phyloP scores from a whole-genome alignment of 2,113 vertebrate genomes.

The Bombycilla garrulus region DNA sequence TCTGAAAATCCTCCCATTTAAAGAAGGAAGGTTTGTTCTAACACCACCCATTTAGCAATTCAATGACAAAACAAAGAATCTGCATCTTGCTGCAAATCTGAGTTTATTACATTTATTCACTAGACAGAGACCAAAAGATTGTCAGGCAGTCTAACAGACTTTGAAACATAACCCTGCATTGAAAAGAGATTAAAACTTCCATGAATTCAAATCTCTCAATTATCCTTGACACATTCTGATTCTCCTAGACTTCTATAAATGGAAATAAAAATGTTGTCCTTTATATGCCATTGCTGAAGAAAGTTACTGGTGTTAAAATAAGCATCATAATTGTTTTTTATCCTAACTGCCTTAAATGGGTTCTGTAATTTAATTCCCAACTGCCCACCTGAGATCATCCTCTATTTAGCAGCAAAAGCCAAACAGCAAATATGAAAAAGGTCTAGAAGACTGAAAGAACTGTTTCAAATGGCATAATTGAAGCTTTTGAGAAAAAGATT shows the following conservation, averaged over 20 bases:
- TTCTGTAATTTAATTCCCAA: neutral
- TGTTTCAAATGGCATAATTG: neutral
- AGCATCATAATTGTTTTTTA: neutral
- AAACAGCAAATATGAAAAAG: neutral
- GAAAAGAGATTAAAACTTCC: neutral
- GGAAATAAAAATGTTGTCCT: neutral
- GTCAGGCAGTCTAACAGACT: neutral
- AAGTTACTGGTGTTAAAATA: neutral
- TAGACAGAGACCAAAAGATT: neutral
- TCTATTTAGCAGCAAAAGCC: neutral
- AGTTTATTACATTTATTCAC: neutral
- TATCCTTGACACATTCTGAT: neutral
- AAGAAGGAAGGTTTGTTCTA: neutral
- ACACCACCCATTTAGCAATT: neutral
- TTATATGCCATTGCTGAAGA: neutral
- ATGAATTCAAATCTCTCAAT: neutral
- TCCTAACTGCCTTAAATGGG: neutral
- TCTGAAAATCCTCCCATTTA: neutral
- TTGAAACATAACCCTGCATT: neutral
- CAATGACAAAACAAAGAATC: neutral
- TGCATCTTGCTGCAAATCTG: neutral
- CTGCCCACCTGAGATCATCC: neutral
- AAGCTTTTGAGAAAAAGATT: neutral
- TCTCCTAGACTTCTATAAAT: neutral
- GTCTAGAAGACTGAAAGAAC: neutral